Conservation (phyloP, 1,140 invertebrate genomes). For the Linepithema humile region DNA sequence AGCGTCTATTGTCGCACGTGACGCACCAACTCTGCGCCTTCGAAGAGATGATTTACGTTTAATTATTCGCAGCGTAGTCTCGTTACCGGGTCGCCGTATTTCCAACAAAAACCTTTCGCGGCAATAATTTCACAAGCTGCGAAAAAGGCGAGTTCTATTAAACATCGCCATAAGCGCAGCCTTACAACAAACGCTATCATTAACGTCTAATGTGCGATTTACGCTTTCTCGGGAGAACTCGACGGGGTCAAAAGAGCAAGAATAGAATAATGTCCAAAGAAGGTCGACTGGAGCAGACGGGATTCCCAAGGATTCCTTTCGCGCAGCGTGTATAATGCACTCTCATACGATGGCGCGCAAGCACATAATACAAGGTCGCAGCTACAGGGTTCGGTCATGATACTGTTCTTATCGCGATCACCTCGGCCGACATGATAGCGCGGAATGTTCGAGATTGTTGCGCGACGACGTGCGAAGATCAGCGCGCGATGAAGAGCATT, state of each 20-base stretch:
- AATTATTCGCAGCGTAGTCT: neutral
- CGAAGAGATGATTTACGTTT: neutral
- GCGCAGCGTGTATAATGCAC: constrained; percentile 9
- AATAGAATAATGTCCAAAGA: neutral
- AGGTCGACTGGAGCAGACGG: neutral
- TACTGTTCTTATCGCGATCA: constrained; percentile 58
- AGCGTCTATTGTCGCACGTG: neutral
- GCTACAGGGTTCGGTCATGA: constrained; percentile 28
- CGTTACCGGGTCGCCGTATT: neutral
- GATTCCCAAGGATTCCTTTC: constrained; percentile 35
- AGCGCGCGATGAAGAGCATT: constrained; percentile 1
- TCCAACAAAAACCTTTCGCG: too few species aligned
- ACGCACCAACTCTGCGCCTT: neutral
- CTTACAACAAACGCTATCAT: constrained; percentile 22
- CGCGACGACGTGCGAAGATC: constrained; percentile 19
- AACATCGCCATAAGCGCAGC: neutral
- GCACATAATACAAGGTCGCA: constrained; percentile 23
- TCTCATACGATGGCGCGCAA: constrained; percentile 34
- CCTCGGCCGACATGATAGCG: constrained; percentile 14
- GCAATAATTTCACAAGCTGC: neutral
- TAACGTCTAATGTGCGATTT: constrained; percentile 19
- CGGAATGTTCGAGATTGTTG: constrained; percentile 6
- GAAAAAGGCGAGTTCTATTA: neutral
- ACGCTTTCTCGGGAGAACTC: neutral
- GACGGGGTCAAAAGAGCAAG: neutral